Conservation (phyloP, 2,888 invertebrate species). For the Horisme vitalbata region DNA sequence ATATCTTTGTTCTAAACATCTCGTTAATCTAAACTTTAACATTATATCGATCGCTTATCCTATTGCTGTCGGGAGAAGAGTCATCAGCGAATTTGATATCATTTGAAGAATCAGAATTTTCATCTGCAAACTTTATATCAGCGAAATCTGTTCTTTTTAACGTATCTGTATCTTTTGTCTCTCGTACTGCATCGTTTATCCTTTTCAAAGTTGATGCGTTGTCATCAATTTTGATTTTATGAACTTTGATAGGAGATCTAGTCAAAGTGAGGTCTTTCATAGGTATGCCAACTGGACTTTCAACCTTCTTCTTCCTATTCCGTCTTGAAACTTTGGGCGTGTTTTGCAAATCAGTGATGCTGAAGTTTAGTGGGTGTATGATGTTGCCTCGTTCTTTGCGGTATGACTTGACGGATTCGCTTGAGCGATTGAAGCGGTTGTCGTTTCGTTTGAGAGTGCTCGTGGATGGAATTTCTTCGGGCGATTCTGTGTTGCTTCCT, state of each 20-base stretch:
- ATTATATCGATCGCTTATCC: conserved; percentile 66
- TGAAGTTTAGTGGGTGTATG: conserved; percentile 78
- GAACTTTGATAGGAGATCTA: conserved; percentile 66
- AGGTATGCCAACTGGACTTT: conserved; percentile 58
- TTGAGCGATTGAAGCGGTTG: conserved; percentile 58
- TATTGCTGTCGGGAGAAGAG: conserved; percentile 76
- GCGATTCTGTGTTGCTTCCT: conserved; percentile 86
- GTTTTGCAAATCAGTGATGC: conserved; percentile 72
- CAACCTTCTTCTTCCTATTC: conserved; percentile 61
- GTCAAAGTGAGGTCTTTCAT: conserved; percentile 71
- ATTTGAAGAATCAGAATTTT: conserved; percentile 83
- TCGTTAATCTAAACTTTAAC: conserved; percentile 52
- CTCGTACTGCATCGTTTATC: conserved; percentile 85
- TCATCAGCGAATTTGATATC: conserved; percentile 76
- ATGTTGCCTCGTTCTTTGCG: conserved; percentile 67
- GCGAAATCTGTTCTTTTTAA: conserved; percentile 83
- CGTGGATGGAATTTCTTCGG: conserved; percentile 81
- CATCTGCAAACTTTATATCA: conserved; percentile 88
- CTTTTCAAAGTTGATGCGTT: conserved; percentile 80
- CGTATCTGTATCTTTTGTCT: conserved; percentile 81
- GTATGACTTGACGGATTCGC: conserved; percentile 64
- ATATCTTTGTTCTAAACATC: conserved; percentile 21
- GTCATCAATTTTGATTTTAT: conserved; percentile 60
- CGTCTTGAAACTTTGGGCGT: conserved; percentile 63
- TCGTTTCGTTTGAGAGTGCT: conserved; percentile 62